Conservation (phyloP, 2,797 vertebrate species). For the Champsocephalus gunnari region DNA sequence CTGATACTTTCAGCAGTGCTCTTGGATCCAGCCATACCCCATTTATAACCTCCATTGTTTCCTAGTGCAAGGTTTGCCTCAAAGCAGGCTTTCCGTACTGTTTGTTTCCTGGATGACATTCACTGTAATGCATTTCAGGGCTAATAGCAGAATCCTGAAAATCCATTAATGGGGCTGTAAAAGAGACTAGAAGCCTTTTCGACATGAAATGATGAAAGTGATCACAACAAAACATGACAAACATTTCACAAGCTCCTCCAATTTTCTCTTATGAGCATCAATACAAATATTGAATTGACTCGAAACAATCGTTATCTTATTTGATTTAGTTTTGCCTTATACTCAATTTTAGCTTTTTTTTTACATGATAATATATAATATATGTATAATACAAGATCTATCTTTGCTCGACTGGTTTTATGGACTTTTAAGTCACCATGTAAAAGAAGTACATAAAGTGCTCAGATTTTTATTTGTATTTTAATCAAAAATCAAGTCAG, state of each 20-base stretch:
- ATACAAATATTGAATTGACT: not conserved
- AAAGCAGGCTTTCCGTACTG: conserved; percentile 62
- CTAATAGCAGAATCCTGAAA: conserved; percentile 53
- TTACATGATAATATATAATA: not conserved
- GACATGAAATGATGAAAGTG: conserved; percentile 60
- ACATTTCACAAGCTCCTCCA: conserved; percentile 16
- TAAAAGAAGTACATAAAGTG: not conserved
- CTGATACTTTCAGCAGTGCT: conserved; percentile 63
- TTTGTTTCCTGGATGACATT: conserved; percentile 64
- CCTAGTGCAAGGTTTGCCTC: conserved; percentile 40
- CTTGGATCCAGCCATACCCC: conserved; percentile 28
- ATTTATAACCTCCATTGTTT: conserved; percentile 46
- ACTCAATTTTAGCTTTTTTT: not conserved
- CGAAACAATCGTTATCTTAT: not conserved
- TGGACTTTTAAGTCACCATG: not conserved
- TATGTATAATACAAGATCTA: too few species aligned
- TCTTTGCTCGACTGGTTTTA: not conserved
- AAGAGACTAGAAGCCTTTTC: conserved; percentile 62
- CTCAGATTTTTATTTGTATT: too few species aligned
- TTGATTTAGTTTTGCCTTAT: not conserved
- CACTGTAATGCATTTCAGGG: conserved; percentile 73
- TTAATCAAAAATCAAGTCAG: not conserved
- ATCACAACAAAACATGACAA: conserved; percentile 51
- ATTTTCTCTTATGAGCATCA: not conserved
- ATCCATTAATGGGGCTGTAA: conserved; percentile 77